These are phyloP conservation scores for Neoniphon sammara DNA, from an alignment of 2,797 vertebrate species.

Conservation along the genomic window DNA sequence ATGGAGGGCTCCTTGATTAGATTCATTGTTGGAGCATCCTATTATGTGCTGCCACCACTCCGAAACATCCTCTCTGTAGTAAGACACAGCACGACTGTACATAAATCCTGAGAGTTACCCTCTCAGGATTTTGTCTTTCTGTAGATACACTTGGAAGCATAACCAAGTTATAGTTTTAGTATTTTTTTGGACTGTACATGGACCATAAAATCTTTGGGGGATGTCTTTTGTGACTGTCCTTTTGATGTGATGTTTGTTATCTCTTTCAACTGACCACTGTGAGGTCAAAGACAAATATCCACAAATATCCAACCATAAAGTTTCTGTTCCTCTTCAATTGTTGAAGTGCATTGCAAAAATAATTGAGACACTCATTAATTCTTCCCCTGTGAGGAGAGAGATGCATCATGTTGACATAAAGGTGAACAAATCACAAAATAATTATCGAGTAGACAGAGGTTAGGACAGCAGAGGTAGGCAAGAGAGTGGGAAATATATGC, in stretches of 20 bases:
- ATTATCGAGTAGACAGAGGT: conserved; percentile 56
- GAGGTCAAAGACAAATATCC: too few species aligned
- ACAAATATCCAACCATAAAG: too few species aligned
- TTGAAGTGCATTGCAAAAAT: conserved; percentile 42
- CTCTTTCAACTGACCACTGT: too few species aligned
- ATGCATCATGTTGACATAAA: conserved; percentile 64
- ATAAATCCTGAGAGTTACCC: conserved; percentile 12
- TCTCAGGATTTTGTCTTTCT: conserved; percentile 28
- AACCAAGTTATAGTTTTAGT: neutral
- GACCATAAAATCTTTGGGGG: too few species aligned
- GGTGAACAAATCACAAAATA: conserved; percentile 60
- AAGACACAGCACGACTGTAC: conserved; percentile 20
- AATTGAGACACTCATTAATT: conserved; percentile 69
- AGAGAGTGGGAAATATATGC: conserved; percentile 20
- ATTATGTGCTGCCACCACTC: neutral
- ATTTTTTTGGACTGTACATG: too few species aligned
- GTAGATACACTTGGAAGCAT: conserved; percentile 35
- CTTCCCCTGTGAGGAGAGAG: conserved; percentile 67
- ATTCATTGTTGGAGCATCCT: neutral
- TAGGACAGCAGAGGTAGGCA: conserved; percentile 34
- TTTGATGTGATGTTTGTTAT: too few species aligned
- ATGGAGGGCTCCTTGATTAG: neutral
- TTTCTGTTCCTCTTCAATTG: conserved; percentile 5
- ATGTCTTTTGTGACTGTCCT: too few species aligned
- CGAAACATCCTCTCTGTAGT: too few species aligned